Conservation (phyloP, 2,797 vertebrate species). For the Hozukius guyotensis region DNA sequence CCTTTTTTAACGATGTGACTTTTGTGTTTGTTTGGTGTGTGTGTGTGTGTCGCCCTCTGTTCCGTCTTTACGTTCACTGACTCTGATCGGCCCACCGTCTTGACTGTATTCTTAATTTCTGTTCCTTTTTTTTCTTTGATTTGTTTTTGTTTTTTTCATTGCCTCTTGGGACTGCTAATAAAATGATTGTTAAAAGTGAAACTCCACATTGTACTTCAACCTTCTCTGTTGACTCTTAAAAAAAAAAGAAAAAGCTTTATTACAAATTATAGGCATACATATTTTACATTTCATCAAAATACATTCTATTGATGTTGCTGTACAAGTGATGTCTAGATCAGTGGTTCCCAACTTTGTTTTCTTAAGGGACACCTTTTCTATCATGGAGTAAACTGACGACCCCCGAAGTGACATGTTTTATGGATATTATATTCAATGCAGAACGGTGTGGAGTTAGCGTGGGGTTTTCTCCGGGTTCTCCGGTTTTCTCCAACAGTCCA, state of each 20-base stretch:
- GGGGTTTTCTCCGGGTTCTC: too few relatives aligned
- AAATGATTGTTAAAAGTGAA: slow-evolving; percentile 77
- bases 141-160: slow-evolving; percentile 60
- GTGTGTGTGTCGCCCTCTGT: slow-evolving; percentile 64
- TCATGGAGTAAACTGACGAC: too few relatives aligned
- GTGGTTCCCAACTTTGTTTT: too few relatives aligned
- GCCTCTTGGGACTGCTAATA: slow-evolving; percentile 83
- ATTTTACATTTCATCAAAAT: not conserved
- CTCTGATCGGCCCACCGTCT: slow-evolving; percentile 54
- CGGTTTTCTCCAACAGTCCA: too few relatives aligned
- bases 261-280: too few relatives aligned
- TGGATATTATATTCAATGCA: too few relatives aligned
- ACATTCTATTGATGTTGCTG: not conserved
- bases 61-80: slow-evolving; percentile 61
- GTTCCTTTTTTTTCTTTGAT: slow-evolving; percentile 40
- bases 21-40: slow-evolving; percentile 43
- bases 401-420: too few relatives aligned
- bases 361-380: too few relatives aligned
- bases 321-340: not conserved
- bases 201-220: not conserved
- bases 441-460: too few relatives aligned
- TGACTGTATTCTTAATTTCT: slow-evolving; percentile 64
- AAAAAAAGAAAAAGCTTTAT: too few relatives aligned
- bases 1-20: slow-evolving; percentile 43
- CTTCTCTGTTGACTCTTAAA: too few relatives aligned